A percentile compares a stretch with the other conserved stretches of the same genome.
Evolutionary conservation across 2,113 vertebrate species (phyloP).

Genomic region (Sporophila hypoxantha): DNA sequence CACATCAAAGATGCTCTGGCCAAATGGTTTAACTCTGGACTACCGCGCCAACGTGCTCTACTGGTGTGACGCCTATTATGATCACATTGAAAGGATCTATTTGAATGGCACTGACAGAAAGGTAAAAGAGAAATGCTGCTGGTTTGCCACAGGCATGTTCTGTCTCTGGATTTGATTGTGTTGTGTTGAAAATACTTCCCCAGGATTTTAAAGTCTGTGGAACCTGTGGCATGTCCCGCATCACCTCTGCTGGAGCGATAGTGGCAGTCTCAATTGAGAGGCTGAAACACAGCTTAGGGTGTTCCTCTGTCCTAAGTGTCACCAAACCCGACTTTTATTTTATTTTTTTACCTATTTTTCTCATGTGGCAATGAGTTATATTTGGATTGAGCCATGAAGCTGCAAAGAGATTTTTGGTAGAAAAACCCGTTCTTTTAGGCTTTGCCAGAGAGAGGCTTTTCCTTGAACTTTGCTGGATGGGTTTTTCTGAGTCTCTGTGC

Average conservation of each 20-base stretch:
- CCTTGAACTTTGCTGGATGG: neutral
- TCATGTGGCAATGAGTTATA: neutral
- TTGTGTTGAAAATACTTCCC: constrained; percentile 28
- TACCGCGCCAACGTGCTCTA: constrained; percentile 82
- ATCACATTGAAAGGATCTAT: constrained; percentile 95
- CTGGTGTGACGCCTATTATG: constrained; percentile 98
- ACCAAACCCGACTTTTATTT: neutral
- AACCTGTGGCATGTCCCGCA: fast-evolving
- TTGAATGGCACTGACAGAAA: constrained; percentile 91
- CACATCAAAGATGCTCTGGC: constrained; percentile 97
- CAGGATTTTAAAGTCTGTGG: neutral
- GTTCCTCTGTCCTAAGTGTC: neutral
- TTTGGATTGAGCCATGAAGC: neutral
- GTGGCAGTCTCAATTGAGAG: neutral
- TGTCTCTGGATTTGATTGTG: constrained; percentile 14
- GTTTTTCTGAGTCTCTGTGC: neutral
- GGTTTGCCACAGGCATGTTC: constrained; percentile 18
- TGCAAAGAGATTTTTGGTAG: neutral
- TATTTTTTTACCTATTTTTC: neutral
- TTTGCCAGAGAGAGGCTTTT: neutral
- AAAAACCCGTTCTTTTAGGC: neutral
- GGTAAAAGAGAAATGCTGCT: constrained; percentile 73
- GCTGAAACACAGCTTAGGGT: neutral
- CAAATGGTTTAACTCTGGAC: constrained; percentile 95
- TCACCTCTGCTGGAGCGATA: neutral